These are phyloP conservation scores for Pithys albifrons DNA, from an alignment of 2,113 vertebrate species.

Conservation along the genomic window DNA sequence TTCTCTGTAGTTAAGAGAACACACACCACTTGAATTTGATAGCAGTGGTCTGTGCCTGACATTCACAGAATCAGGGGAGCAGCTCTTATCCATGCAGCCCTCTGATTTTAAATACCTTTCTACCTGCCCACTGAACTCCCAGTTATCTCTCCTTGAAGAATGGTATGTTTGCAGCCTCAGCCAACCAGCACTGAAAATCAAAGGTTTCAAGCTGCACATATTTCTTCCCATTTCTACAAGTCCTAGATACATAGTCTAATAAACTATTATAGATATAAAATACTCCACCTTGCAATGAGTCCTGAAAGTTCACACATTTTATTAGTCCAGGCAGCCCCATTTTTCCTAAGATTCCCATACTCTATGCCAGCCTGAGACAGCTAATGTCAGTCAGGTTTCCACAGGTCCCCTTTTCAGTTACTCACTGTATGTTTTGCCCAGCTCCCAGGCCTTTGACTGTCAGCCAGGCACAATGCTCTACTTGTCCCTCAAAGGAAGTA, in stretches of 20 bases:
- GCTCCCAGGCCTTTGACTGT: not conserved
- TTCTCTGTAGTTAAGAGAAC: constrained; percentile 42
- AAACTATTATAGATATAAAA: not conserved
- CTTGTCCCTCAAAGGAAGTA: not conserved
- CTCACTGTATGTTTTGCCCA: not conserved
- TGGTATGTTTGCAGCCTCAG: not conserved
- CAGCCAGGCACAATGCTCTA: not conserved
- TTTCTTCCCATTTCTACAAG: not conserved
- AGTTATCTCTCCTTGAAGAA: not conserved
- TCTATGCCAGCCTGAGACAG: not conserved
- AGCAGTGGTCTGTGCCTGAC: not conserved
- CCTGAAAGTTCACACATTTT: not conserved
- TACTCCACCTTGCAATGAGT: not conserved
- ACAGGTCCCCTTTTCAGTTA: not conserved
- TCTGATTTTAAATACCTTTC: constrained; percentile 29
- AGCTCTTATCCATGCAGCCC: constrained; percentile 1
- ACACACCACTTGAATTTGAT: constrained; percentile 34
- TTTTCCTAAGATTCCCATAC: not conserved
- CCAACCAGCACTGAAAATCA: not conserved
- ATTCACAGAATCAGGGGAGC: not conserved
- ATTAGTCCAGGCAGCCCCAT: not conserved
- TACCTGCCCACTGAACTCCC: not conserved
- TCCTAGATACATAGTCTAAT: not conserved
- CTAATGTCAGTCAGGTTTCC: not conserved
- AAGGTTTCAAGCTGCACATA: not conserved